Conservation (phyloP, 2,888 invertebrate species). For the Orthosia cruda region DNA sequence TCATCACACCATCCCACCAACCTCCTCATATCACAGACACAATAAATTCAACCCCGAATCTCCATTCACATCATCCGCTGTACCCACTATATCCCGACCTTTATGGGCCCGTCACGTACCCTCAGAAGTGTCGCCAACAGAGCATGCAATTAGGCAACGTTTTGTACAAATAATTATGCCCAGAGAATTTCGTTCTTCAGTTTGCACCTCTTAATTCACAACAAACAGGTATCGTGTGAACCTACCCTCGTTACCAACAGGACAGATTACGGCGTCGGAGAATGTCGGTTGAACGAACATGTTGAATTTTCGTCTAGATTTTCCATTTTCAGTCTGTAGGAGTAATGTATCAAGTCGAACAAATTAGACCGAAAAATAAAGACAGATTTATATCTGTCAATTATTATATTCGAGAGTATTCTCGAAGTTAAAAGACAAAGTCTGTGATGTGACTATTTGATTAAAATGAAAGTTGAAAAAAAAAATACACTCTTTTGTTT, state of each 20-base stretch:
- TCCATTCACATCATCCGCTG: conserved; percentile 58
- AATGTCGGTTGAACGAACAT: conserved; percentile 65
- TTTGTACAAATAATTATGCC: conserved; percentile 89
- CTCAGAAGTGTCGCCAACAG: conserved; percentile 85
- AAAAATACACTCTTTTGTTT: conserved; percentile 51
- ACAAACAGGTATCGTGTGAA: conserved; percentile 75
- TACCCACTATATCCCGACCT: conserved; percentile 54
- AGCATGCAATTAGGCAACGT: conserved; percentile 88
- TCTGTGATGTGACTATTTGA: conserved; percentile 54
- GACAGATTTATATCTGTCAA: conserved; percentile 55
- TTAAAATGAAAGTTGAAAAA: conserved; percentile 55
- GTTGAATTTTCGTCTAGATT: conserved; percentile 27
- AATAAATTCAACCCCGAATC: conserved; percentile 35
- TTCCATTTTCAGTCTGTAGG: conserved; percentile 39
- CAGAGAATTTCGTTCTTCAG: conserved; percentile 76
- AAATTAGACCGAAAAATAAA: conserved; percentile 60
- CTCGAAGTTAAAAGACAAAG: conserved; percentile 26
- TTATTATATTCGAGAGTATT: conserved; percentile 56
- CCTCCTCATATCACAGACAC: not conserved
- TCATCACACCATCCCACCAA: not conserved
- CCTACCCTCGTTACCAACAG: conserved; percentile 62
- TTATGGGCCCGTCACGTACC: conserved; percentile 81
- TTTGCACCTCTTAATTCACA: conserved; percentile 83
- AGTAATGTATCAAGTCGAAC: conserved; percentile 42
- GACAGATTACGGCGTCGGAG: conserved; percentile 69